Conservation (phyloP, 2,888 invertebrate species). For the Ernsta delagoae region DNA sequence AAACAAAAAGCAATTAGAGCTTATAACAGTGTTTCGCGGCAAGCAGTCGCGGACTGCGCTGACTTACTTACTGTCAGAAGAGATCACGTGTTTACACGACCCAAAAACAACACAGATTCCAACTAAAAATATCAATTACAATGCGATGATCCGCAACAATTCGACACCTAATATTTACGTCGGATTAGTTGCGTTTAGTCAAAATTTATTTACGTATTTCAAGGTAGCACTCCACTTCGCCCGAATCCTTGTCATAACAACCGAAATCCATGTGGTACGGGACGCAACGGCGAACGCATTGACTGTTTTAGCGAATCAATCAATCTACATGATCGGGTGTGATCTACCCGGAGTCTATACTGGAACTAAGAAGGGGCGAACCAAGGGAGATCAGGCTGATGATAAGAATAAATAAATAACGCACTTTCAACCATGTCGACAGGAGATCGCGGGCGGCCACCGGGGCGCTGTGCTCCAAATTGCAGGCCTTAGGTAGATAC, state of each 20-base stretch:
- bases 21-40: slow-evolving; percentile 66
- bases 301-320: slow-evolving; percentile 54
- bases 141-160: slow-evolving; percentile 75
- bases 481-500: slow-evolving; percentile 64
- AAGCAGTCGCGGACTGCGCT: slow-evolving; percentile 72
- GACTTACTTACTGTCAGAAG: slow-evolving; percentile 76
- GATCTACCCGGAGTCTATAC: slow-evolving; percentile 74
- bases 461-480: slow-evolving; percentile 64
- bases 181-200: slow-evolving; percentile 62
- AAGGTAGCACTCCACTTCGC: slow-evolving; percentile 88
- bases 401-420: slow-evolving; percentile 77
- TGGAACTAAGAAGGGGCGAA: slow-evolving; percentile 73
- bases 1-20: slow-evolving; percentile 51
- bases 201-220: slow-evolving; percentile 87
- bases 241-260: slow-evolving; percentile 87
- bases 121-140: slow-evolving; percentile 84
- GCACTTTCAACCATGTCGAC: slow-evolving; percentile 77
- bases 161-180: slow-evolving; percentile 61
- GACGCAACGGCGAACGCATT: slow-evolving; percentile 63
- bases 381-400: slow-evolving; percentile 64
- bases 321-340: slow-evolving; percentile 59
- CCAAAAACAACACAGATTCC: slow-evolving; percentile 78
- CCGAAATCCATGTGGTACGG: slow-evolving; percentile 85
- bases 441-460: slow-evolving; percentile 63
- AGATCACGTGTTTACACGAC: slow-evolving; percentile 79